phyloP scores from a whole-genome alignment of 2,797 vertebrate species.

The Rhadinocentrus ornatus region DNA sequence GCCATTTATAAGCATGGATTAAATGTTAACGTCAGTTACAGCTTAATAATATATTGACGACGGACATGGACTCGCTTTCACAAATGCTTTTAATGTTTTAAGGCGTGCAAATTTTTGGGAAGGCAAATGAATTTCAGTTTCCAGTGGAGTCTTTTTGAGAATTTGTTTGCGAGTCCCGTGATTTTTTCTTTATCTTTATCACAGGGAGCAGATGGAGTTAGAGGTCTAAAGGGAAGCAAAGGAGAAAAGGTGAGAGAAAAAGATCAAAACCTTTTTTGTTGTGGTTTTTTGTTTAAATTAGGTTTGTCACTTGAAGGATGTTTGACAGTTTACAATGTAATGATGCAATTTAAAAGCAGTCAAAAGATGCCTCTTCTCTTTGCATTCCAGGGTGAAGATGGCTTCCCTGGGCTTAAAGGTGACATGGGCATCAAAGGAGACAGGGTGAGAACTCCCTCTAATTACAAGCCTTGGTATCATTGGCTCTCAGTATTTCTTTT shows the following conservation, averaged over 20 bases:
- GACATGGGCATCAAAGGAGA: conserved; percentile 90
- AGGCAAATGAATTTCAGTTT: neutral
- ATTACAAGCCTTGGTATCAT: conserved; percentile 5
- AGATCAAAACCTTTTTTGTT: conserved; percentile 7
- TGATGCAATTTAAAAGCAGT: conserved; percentile 29
- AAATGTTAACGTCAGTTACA: conserved; percentile 50
- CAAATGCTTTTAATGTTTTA: conserved; percentile 41
- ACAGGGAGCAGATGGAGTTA: conserved; percentile 91
- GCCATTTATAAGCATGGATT: conserved; percentile 40
- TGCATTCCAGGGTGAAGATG: conserved; percentile 89
- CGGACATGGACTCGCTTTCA: conserved; percentile 54
- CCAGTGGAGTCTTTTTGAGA: conserved; percentile 3
- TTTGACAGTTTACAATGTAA: conserved; percentile 19
- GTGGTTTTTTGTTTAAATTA: conserved; percentile 23
- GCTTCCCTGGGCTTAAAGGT: conserved; percentile 92
- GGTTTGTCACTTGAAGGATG: conserved; percentile 14
- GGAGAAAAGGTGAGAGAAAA: conserved; percentile 88
- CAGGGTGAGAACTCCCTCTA: conserved; percentile 78
- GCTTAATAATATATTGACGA: conserved; percentile 46
- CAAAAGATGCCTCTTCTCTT: conserved; percentile 28
- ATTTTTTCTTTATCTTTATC: conserved; percentile 12
- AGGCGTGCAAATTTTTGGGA: conserved; percentile 12
- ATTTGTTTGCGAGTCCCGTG: neutral
- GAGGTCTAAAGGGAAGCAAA: conserved; percentile 92
- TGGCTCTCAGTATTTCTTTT: conserved; percentile 1